Evolutionary conservation across 2,797 vertebrate genomes (phyloP).

Genomic region (Brachymystax lenok): DNA sequence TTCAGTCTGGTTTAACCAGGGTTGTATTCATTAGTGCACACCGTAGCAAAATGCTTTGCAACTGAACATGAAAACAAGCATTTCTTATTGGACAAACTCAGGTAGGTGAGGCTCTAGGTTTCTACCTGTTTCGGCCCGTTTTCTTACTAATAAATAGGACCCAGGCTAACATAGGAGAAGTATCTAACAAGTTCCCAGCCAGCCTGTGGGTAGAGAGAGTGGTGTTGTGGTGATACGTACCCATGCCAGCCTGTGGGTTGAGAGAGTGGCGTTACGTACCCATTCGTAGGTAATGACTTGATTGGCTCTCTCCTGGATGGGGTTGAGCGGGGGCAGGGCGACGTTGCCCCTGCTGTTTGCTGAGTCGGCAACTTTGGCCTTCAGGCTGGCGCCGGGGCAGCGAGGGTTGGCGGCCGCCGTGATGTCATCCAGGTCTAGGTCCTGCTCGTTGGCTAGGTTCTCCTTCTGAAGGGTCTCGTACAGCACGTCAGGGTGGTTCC

Average conservation of each 20-base stretch:
- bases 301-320: conserved; percentile 92
- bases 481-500: conserved; percentile 98
- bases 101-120: no score
- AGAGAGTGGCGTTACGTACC: conserved; percentile 72
- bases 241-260: background rate
- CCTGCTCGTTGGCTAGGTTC: conserved; percentile 92
- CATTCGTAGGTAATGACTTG: conserved; percentile 98
- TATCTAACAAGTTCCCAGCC: background rate
- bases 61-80: no score
- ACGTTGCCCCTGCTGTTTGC: conserved; percentile 87
- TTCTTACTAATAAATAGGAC: no score
- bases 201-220: background rate
- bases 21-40: no score
- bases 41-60: no score
- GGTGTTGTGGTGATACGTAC: background rate
- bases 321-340: conserved; percentile 80
- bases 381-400: conserved; percentile 60
- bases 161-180: no score
- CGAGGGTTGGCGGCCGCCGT: conserved; percentile 83
- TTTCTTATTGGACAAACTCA: no score
- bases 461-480: conserved; percentile 97
- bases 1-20: no score
- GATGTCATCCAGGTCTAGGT: conserved; percentile 95
- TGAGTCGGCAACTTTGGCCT: conserved; percentile 85
- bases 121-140: no score